Base-by-base conservation (phyloP, 2,888 invertebrate genomes). In the Polydrusus tereticollis region DNA sequence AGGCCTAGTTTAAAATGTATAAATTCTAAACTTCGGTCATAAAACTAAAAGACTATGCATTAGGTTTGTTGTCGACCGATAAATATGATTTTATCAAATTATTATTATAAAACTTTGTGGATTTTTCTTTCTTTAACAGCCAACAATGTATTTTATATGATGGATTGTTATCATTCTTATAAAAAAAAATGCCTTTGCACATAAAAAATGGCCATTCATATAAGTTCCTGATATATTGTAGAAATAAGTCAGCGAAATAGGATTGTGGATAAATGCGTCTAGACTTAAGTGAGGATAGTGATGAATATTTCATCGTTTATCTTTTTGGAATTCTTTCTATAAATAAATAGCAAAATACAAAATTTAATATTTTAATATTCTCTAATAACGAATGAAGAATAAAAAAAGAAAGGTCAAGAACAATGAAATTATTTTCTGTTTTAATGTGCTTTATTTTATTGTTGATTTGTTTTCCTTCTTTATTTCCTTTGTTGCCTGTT, bases 1-100 rank as follows among this genome's bases (percentile, higher is more conserved):
- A n/a, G n/a, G n/a, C n/a, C n/a, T n/a, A n/a, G n/a, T n/a, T n/a
- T n/a, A n/a, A n/a, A n/a, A n/a, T n/a, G n/a, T n/a, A n/a, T n/a
- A n/a, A n/a, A n/a, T n/a, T n/a, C n/a, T n/a, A n/a, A n/a, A n/a
- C n/a, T n/a, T 16, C 14, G 5, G 5, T 16, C n/a, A 16, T 16
- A 41, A 16, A 16, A 16, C 16, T 41, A 41, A 41, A 41, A 41
- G 16, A 41, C 6, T 16, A 21, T 21, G n/a, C 21, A 47, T 47
- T 47, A 21, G 47, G 5, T 21, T n/a, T 12, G 21, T n/a, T 16
- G 7, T 47, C 20, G n/a, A 21, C n/a, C 2, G 20, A 16, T 65
- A 43, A 57, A 66, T 33, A 45, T 16, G 20, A 26, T 45, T 66
- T 55, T 26, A 57, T 66, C 38, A 16, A n/a, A n/a, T n/a, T n/a